phyloP scores from a whole-genome alignment of 2,888 invertebrate genomes.

The Nomada ferruginata region DNA sequence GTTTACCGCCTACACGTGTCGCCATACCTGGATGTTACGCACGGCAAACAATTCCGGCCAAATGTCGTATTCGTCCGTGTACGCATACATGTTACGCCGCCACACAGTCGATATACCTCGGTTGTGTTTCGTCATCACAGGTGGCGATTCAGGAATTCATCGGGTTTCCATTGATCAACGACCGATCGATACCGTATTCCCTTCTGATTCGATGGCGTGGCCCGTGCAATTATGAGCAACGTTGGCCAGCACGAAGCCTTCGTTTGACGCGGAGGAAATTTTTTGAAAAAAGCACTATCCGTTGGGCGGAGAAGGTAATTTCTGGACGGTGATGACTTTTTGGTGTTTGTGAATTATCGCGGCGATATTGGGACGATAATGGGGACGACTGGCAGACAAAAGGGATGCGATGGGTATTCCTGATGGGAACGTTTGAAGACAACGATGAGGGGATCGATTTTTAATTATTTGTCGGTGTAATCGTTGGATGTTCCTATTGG shows the following conservation, averaged over 20 bases:
- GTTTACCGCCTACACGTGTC: constrained; percentile 21
- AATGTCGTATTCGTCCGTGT: constrained; percentile 54
- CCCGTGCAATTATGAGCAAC: constrained; percentile 54
- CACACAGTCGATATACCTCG: constrained; percentile 6
- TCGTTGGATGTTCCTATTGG: too few species aligned
- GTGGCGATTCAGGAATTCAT: constrained; percentile 61
- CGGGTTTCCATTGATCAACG: constrained; percentile 52
- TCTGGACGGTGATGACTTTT: constrained; percentile 22
- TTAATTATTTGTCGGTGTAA: neutral
- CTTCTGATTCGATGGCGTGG: constrained; percentile 53
- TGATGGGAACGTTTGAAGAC: neutral
- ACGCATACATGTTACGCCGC: constrained; percentile 24
- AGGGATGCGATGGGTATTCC: constrained; percentile 11
- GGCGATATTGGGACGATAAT: constrained; percentile 13
- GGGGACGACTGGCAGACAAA: constrained; percentile 12
- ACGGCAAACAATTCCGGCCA: constrained; percentile 48
- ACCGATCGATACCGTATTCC: constrained; percentile 56
- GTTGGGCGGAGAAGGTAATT: constrained; percentile 37
- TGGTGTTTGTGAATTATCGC: neutral
- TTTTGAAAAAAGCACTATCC: constrained; percentile 22
- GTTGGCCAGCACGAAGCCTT: constrained; percentile 14
- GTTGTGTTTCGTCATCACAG: constrained; percentile 56
- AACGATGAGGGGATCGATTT: neutral
- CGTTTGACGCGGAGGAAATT: constrained; percentile 37
- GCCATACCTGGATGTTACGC: constrained; percentile 14